Conservation (phyloP, 37 sponge, comb jelly and placozoan genomes). For the Mnemiopsis leidyi region DNA sequence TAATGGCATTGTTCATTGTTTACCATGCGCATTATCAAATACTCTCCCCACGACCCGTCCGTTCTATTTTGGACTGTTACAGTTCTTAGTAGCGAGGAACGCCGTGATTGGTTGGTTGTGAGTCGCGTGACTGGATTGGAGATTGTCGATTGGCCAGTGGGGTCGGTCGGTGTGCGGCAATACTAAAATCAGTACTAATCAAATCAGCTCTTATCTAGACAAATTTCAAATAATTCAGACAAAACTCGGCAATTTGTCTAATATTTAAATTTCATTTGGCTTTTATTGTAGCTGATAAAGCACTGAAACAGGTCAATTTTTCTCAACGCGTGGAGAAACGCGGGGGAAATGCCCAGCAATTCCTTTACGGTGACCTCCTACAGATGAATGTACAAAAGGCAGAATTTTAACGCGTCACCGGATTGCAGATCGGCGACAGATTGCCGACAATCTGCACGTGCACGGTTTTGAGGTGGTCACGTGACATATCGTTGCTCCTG, state of each 20-base stretch:
- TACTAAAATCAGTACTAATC: slow-evolving; percentile 62
- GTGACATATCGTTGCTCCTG: neutral
- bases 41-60: neutral
- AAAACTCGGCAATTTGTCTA: slow-evolving; percentile 45
- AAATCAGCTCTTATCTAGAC: slow-evolving; percentile 43
- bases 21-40: slow-evolving; percentile 48
- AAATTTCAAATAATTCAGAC: slow-evolving; percentile 59
- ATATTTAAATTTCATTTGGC: slow-evolving; percentile 55
- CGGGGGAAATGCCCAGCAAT: neutral
- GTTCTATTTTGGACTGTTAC: slow-evolving; percentile 39
- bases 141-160: neutral
- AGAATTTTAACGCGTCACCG: neutral
- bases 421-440: neutral
- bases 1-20: slow-evolving; percentile 52
- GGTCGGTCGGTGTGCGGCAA: slow-evolving; percentile 3
- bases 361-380: neutral
- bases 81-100: slow-evolving; percentile 18
- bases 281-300: neutral
- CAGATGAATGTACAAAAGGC: neutral
- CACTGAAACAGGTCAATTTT: slow-evolving; percentile 31
- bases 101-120: neutral
- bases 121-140: neutral
- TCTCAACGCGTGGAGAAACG: neutral
- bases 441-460: neutral
- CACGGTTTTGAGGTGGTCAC: neutral